phyloP scores from a whole-genome alignment of 2,113 vertebrate species.

The Dasypus novemcinctus region DNA sequence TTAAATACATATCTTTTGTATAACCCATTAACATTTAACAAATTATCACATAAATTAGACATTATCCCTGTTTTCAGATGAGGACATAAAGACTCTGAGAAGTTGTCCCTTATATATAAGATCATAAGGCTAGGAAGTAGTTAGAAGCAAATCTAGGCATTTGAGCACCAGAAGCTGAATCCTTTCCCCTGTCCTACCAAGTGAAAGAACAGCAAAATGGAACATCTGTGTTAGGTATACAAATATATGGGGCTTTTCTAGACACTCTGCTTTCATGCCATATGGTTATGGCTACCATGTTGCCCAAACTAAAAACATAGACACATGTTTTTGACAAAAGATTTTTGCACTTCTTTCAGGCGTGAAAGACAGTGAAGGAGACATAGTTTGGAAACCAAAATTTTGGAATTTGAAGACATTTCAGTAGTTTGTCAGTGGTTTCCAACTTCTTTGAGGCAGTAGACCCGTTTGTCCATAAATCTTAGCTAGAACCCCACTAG shows the following conservation, averaged over 20 bases:
- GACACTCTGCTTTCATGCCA: slow-evolving; percentile 46
- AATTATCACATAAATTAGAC: slow-evolving; percentile 2
- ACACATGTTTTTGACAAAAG: slow-evolving; percentile 56
- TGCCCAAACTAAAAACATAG: slow-evolving; percentile 55
- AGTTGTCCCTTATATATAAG: not conserved
- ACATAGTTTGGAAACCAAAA: slow-evolving; percentile 59
- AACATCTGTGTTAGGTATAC: slow-evolving; percentile 58
- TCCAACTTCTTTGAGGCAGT: slow-evolving; percentile 32
- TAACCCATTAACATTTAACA: slow-evolving; percentile 11
- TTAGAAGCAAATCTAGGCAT: slow-evolving; percentile 31
- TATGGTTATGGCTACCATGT: slow-evolving; percentile 58
- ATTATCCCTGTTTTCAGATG: slow-evolving; percentile 40
- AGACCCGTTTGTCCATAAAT: slow-evolving; percentile 18
- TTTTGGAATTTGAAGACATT: slow-evolving; percentile 53
- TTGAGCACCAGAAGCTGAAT: slow-evolving; percentile 7
- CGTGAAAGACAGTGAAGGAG: slow-evolving; percentile 51
- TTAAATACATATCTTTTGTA: slow-evolving; percentile 2
- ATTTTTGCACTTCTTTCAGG: slow-evolving; percentile 60
- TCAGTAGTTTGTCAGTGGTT: slow-evolving; percentile 35
- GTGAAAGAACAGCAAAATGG: slow-evolving; percentile 34
- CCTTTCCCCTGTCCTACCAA: not conserved
- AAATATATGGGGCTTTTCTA: slow-evolving; percentile 55
- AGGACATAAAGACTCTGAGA: not conserved
- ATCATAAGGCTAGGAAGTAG: not conserved
- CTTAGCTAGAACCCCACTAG: slow-evolving; percentile 3